Evolutionary conservation across 2,113 vertebrate genomes (phyloP).

Genomic region (Zosterops japonicus): DNA sequence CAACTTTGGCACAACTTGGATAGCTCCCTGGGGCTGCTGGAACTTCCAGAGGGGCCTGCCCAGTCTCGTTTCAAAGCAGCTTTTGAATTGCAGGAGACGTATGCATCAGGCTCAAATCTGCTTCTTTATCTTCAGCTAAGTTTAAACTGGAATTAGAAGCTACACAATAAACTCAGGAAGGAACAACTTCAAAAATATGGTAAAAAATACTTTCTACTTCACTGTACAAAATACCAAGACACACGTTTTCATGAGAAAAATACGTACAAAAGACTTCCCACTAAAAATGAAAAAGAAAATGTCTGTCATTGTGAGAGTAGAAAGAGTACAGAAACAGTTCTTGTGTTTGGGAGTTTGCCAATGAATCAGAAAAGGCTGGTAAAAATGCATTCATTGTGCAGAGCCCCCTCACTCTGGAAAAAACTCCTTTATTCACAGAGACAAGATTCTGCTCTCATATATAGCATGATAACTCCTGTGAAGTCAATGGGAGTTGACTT

Average conservation of each 20-base stretch:
- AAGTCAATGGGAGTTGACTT: constrained; percentile 42
- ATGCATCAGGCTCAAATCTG: background rate
- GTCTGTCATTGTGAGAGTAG: constrained; percentile 58
- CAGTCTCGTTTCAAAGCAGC: background rate
- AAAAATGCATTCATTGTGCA: constrained; percentile 68
- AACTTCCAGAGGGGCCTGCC: background rate
- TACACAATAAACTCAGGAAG: background rate
- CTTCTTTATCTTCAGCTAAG: background rate
- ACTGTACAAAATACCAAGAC: background rate
- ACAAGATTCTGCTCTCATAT: constrained; percentile 50
- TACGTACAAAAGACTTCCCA: constrained; percentile 42
- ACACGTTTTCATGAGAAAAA: constrained; percentile 6
- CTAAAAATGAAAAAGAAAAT: constrained; percentile 61
- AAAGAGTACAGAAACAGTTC: constrained; percentile 59
- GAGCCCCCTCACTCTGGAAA: constrained; percentile 59
- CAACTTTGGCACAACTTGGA: background rate
- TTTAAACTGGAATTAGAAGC: background rate
- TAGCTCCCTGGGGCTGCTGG: background rate
- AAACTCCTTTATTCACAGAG: constrained; percentile 52
- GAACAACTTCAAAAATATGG: background rate
- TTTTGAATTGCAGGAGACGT: background rate
- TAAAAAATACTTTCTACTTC: constrained; percentile 3
- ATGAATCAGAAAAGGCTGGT: constrained; percentile 57
- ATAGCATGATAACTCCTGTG: constrained; percentile 4
- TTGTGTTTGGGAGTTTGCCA: constrained; percentile 61